These are phyloP conservation scores for Ammodytes marinus DNA, from an alignment of 2,113 vertebrate species.

Conservation along the genomic window DNA sequence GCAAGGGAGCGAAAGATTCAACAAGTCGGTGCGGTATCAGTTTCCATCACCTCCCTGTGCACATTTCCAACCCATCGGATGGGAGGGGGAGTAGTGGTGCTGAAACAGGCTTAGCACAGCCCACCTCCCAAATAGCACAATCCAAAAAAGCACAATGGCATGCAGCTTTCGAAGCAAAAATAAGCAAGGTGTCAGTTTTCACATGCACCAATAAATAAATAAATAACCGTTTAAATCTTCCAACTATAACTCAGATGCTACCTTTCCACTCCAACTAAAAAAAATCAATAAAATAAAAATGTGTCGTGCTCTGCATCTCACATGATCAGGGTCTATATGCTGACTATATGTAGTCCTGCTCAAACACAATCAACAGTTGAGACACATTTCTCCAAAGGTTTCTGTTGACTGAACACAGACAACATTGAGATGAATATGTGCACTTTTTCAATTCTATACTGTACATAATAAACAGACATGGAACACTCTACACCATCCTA, in stretches of 20 bases:
- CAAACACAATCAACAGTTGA: constrained; percentile 63
- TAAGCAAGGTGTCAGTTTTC: constrained; percentile 50
- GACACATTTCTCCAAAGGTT: constrained; percentile 39
- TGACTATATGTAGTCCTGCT: constrained; percentile 14
- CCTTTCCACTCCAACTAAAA: constrained; percentile 23
- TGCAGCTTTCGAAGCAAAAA: constrained; percentile 68
- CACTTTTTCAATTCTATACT: constrained; percentile 48
- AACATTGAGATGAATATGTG: constrained; percentile 54
- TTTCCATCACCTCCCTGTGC: constrained; percentile 69
- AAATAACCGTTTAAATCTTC: constrained; percentile 39
- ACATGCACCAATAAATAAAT: constrained; percentile 66
- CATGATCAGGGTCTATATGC: constrained; percentile 26
- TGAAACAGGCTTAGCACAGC: constrained; percentile 55
- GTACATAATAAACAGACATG: constrained; percentile 56
- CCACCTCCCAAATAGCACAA: constrained; percentile 57
- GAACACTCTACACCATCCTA: constrained; percentile 59
- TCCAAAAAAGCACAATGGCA: constrained; percentile 60
- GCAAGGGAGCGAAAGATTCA: constrained; percentile 59
- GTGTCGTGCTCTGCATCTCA: constrained; percentile 33
- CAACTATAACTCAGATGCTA: constrained; percentile 40
- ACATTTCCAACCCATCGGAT: constrained; percentile 51
- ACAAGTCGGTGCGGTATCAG: constrained; percentile 81
- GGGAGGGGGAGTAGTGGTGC: constrained; percentile 26
- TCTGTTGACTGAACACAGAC: constrained; percentile 56
- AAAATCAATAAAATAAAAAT: neutral